Evolutionary conservation across 2,113 vertebrate species (phyloP).

Genomic region (Scortum barcoo): DNA sequence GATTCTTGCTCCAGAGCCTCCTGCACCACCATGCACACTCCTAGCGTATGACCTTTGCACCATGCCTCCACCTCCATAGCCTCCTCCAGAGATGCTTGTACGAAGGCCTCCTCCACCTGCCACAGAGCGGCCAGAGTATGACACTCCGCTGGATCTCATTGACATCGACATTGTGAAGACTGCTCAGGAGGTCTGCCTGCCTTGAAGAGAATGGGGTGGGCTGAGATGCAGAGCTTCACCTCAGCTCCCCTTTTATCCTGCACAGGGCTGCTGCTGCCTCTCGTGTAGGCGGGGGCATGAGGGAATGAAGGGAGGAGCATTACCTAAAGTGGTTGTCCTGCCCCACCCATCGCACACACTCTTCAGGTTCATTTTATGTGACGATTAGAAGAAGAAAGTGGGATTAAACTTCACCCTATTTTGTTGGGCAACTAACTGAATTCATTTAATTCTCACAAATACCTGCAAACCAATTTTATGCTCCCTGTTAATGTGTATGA

Average conservation of each 20-base stretch:
- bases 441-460: background rate
- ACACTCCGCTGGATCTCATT: background rate
- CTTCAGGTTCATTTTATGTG: constrained; percentile 1
- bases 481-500: background rate
- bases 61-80: background rate
- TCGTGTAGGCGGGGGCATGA: constrained; percentile 49
- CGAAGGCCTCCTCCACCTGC: background rate
- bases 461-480: background rate
- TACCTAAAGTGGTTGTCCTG: constrained; percentile 19
- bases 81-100: background rate
- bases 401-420: background rate
- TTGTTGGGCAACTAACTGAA: background rate
- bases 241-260: constrained; percentile 74
- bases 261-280: constrained; percentile 19
- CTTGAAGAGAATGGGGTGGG: constrained; percentile 56
- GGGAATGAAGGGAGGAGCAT: constrained; percentile 49
- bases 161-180: constrained; percentile 28
- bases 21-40: constrained; percentile 73
- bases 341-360: constrained; percentile 23
- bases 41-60: constrained; percentile 8
- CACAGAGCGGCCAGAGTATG: constrained; percentile 11
- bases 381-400: background rate
- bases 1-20: constrained; percentile 61
- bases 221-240: constrained; percentile 53
- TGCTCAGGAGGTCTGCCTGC: constrained; percentile 60